Conservation (phyloP, 1,140 invertebrate genomes). For the Acromyrmex charruanus region DNA sequence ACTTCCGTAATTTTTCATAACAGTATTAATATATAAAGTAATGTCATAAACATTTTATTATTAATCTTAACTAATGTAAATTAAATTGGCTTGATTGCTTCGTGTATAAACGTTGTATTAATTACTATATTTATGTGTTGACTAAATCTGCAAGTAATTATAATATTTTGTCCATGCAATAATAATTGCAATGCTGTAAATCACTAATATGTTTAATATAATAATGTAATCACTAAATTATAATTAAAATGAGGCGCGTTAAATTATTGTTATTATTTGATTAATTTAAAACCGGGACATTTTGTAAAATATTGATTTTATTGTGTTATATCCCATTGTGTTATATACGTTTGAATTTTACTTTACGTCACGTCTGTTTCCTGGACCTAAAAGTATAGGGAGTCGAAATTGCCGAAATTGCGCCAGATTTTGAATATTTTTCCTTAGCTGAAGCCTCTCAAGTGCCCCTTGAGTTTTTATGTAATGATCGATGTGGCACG, state of each 20-base stretch:
- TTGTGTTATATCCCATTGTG: too few species aligned
- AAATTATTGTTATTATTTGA: constrained; percentile 49
- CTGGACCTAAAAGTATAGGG: neutral
- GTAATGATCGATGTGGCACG: constrained; percentile 65
- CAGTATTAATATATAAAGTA: neutral
- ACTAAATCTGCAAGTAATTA: constrained; percentile 28
- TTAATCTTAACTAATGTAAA: constrained; percentile 19
- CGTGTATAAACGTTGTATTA: constrained; percentile 15
- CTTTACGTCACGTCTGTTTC: neutral
- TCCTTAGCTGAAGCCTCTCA: constrained; percentile 5
- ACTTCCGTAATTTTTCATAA: neutral
- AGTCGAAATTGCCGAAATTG: constrained; percentile 3
- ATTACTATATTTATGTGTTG: constrained; percentile 9
- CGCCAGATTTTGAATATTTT: constrained; percentile 52
- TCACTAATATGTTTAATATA: constrained; percentile 44
- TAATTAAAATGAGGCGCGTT: constrained; percentile 22
- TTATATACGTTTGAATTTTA: neutral
- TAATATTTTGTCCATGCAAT: constrained; percentile 13
- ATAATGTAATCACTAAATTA: constrained; percentile 33
- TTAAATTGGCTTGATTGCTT: neutral
- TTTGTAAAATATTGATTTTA: constrained; percentile 12
- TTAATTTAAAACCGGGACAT: constrained; percentile 7
- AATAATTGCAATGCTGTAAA: constrained; percentile 42
- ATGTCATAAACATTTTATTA: neutral
- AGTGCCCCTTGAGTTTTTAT: constrained; percentile 50